Evolutionary conservation across 2,888 invertebrate species (phyloP), one percentile per base, ranked within the genome.

Genomic region (Drosophila ustulata): DNA sequence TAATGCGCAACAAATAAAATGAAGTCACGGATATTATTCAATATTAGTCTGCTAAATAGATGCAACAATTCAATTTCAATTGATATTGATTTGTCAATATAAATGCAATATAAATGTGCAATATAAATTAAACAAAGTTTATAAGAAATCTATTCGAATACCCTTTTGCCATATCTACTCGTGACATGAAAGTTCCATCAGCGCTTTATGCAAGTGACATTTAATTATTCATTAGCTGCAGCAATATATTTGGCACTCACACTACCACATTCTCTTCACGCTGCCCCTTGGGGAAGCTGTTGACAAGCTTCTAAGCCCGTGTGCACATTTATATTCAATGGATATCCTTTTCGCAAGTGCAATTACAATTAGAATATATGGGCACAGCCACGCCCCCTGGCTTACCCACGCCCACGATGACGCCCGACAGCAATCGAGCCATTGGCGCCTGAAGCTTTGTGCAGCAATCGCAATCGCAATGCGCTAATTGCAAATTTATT

Each of bases 401-500:
- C 37, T 37, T 37, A 4, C n/a, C 49, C 49, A 4, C 2, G 43
- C 30, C 53, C 8, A 9, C 23, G 23, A 4, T 8, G 23, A 57
- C 61, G 53, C 51, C 73, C 65, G 66, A 50, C 41, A 32, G 23
- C 32, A 11, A 8, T 25, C 26, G 23, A 4, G 2, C 23, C 25
- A 32, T 3, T 4, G 5, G 9, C 18, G 39, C 9, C 30, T 7
- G 28, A n/a, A 43, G 63, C 52, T 51, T 50, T 30, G 47, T 9
- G 11, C 26, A 28, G 51, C 28, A 26, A 47, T 11, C 34, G 51
- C 28, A 26, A 45, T 11, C 37, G 61, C 46, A 65, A 28, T 55
- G 75, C 57, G 67, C 70, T 81, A 75, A 84, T 86, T 84, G 81
- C 58, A 74, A 83, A 81, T 84, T 84, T 84, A 84, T 84, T 77